These are phyloP conservation scores for Sebastes schlegelii DNA, from an alignment of 2,113 vertebrate species.

Conservation along the genomic window DNA sequence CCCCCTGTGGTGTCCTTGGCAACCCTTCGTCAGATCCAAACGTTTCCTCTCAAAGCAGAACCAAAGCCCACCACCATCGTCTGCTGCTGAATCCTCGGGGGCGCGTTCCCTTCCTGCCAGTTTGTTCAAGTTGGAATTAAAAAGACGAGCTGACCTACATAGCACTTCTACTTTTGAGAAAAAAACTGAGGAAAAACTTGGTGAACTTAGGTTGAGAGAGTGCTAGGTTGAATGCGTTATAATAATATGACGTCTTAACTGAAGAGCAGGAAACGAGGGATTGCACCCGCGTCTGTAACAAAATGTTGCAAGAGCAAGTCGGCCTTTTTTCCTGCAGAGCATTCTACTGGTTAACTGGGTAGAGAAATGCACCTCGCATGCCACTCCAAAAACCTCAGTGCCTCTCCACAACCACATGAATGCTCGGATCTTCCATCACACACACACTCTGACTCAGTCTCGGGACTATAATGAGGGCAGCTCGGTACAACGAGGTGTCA, in stretches of 20 bases:
- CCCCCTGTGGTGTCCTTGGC: constrained; percentile 78
- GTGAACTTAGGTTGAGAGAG: constrained; percentile 66
- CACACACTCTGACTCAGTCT: constrained; percentile 34
- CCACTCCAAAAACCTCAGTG: constrained; percentile 53
- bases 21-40: constrained; percentile 80
- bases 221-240: constrained; percentile 25
- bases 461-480: constrained; percentile 58
- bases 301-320: neutral
- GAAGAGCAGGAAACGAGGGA: constrained; percentile 35
- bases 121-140: constrained; percentile 78
- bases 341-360: constrained; percentile 27
- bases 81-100: constrained; percentile 73
- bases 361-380: constrained; percentile 46
- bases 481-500: constrained; percentile 66
- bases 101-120: constrained; percentile 77
- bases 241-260: constrained; percentile 36
- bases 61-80: constrained; percentile 75
- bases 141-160: constrained; percentile 82
- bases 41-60: constrained; percentile 78
- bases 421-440: constrained; percentile 32
- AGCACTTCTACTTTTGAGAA: constrained; percentile 66
- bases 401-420: constrained; percentile 52
- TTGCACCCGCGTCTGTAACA: neutral
- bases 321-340: neutral
- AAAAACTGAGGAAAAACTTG: constrained; percentile 64